Evolutionary conservation across 2,113 vertebrate species (phyloP).

Genomic region (Silurus glanis): DNA sequence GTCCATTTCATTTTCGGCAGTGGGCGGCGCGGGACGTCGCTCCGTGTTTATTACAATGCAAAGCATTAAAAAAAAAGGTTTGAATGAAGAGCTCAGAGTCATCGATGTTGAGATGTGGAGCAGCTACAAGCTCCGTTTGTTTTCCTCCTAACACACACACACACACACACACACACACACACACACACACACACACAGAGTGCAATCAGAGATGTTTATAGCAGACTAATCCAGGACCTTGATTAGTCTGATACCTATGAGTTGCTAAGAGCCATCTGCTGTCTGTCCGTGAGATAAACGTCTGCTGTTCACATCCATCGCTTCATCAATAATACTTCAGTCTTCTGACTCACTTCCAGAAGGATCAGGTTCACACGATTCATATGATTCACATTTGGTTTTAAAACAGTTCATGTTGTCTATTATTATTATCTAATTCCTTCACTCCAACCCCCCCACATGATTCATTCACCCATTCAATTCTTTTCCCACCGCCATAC

Average conservation of each 20-base stretch:
- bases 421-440: no score
- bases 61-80: conserved; percentile 50
- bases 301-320: neutral
- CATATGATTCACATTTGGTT: neutral
- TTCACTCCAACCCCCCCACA: neutral
- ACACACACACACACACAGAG: conserved; percentile 5
- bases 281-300: conserved; percentile 42
- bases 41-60: conserved; percentile 63
- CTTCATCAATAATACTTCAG: neutral
- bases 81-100: conserved; percentile 29
- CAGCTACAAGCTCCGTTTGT: conserved; percentile 41
- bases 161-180: neutral
- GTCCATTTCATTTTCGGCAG: conserved; percentile 59
- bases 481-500: neutral
- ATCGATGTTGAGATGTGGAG: conserved; percentile 29
- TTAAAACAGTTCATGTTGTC: neutral
- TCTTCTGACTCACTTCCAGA: neutral
- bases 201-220: conserved; percentile 49
- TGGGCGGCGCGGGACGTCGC: conserved; percentile 60
- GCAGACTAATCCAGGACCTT: conserved; percentile 52
- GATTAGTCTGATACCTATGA: conserved; percentile 47
- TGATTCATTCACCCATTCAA: neutral
- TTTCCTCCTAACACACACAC: conserved; percentile 12
- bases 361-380: neutral
- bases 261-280: conserved; percentile 45